Percentiles rank a stretch among this genome's conserved stretches.
phyloP scores from a whole-genome alignment of 2,797 vertebrate species.

The Characodon lateralis region DNA sequence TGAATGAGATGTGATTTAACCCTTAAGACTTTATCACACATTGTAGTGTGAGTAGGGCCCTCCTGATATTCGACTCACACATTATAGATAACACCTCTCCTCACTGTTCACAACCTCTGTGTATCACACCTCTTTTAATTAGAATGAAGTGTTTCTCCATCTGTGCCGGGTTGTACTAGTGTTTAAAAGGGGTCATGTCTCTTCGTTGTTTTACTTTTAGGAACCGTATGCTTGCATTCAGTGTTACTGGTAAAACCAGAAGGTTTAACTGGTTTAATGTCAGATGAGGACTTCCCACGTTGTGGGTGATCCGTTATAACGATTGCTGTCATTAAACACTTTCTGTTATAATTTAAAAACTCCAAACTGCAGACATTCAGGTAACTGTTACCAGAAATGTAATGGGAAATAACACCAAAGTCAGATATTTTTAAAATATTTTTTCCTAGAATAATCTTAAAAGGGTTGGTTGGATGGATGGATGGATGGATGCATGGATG shows the following conservation, averaged over 20 bases:
- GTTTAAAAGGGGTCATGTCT: neutral
- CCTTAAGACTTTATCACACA: slow-evolving; percentile 5
- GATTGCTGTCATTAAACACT: neutral
- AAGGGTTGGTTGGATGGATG: neutral
- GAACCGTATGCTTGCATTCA: neutral
- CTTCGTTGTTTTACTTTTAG: neutral
- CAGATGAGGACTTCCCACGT: neutral
- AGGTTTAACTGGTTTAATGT: neutral
- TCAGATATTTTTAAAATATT: neutral
- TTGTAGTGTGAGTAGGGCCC: neutral
- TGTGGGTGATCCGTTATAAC: too few species aligned
- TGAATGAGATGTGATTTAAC: slow-evolving; percentile 15
- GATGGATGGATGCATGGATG: neutral
- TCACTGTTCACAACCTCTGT: slow-evolving; percentile 31
- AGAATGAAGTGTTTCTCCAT: neutral
- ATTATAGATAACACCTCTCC: slow-evolving; percentile 40
- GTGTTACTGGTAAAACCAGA: neutral
- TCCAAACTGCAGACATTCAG: neutral
- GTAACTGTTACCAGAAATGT: neutral
- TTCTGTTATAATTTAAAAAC: neutral
- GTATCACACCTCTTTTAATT: slow-evolving; percentile 7
- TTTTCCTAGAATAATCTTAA: neutral
- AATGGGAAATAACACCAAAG: neutral
- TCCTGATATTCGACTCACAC: slow-evolving; percentile 23
- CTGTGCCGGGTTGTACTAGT: neutral